Evolutionary conservation across 2,797 vertebrate species (phyloP), one percentile per base, ranked within the genome.

Genomic region (Astyanax mexicanus): DNA sequence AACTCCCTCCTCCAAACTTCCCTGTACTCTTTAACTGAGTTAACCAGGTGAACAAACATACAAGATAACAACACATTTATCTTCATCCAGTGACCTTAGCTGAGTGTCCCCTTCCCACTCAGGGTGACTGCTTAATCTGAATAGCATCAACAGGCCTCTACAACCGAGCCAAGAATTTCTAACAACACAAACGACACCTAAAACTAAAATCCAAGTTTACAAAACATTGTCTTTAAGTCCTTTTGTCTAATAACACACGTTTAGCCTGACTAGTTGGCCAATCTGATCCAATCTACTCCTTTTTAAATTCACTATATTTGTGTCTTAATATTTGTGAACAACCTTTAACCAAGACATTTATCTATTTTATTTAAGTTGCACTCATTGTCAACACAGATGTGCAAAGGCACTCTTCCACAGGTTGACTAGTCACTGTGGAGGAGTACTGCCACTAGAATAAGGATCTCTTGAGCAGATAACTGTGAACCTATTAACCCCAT

Each of bases 11-110:
- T n/a, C n/a, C n/a, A 84, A 87, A 87, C 79, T 86, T 57, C 35
- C 49, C 44, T 62, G 85, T 86, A 86, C 85, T 89, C 65, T 60
- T 83, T 92, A 89, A 92, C 89, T 85, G 76, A 23, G 13, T 78
- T 90, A 90, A 91, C 91, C 90, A 92, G 90, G 91, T 92, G 90
- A 89, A 89, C 91, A 93, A 94, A 94, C 91, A 92, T 80, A 84
- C 81, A 84, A 87, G 91, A 93, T 92, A 93, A 92, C 88, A 85
- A 88, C 69, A 62, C 84, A 81, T 90, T 83, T 92, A 87, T 87
- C 60, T 82, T 85, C 78, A 81, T 80, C 74, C 83, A 89, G 77
- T 88, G 86, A 86, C 87, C 88, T 88, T 86, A 80, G 86, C 81
- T 86, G 85, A 29, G 81, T 82, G 88, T 87, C 88, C 86, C 80